Evolutionary conservation across 2,797 vertebrate genomes (phyloP).

Genomic region (Eurystomus glaucurus): DNA sequence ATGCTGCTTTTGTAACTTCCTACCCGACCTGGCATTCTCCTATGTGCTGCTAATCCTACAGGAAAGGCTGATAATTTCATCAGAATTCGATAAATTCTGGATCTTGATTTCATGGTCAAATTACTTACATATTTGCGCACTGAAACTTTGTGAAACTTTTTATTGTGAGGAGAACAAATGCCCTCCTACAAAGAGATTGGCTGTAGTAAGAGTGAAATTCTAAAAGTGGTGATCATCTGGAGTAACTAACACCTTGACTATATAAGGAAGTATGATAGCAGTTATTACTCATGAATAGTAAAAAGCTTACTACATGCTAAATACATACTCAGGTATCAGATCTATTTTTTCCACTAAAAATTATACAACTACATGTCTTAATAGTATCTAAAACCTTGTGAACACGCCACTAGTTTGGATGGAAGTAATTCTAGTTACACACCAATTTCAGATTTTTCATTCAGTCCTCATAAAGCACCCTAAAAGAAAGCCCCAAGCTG

Average conservation of each 20-base stretch:
- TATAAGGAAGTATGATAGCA: not conserved
- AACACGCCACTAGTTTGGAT: not conserved
- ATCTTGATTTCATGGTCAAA: not conserved
- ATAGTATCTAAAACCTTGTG: not conserved
- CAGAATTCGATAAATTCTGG: not conserved
- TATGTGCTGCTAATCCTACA: not conserved
- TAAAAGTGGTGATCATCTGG: not conserved
- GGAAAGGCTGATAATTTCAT: not conserved
- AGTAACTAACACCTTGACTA: not conserved
- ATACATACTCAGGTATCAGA: not conserved
- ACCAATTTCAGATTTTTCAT: not conserved
- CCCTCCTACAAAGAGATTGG: not conserved
- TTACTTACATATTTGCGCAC: not conserved
- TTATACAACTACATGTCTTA: not conserved
- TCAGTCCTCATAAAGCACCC: not conserved
- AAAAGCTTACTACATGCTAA: not conserved
- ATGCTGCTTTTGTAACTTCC: conserved; percentile 4
- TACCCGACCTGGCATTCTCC: not conserved
- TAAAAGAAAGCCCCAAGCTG: not conserved
- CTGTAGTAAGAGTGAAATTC: not conserved
- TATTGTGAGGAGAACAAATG: not conserved
- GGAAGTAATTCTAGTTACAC: not conserved
- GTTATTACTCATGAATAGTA: not conserved
- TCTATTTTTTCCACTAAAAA: not conserved
- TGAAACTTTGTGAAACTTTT: not conserved